A percentile compares a stretch with the other conserved stretches of the same genome.
Evolutionary conservation across 2,113 vertebrate species (phyloP).

Genomic region (Entomyzon cyanotis): DNA sequence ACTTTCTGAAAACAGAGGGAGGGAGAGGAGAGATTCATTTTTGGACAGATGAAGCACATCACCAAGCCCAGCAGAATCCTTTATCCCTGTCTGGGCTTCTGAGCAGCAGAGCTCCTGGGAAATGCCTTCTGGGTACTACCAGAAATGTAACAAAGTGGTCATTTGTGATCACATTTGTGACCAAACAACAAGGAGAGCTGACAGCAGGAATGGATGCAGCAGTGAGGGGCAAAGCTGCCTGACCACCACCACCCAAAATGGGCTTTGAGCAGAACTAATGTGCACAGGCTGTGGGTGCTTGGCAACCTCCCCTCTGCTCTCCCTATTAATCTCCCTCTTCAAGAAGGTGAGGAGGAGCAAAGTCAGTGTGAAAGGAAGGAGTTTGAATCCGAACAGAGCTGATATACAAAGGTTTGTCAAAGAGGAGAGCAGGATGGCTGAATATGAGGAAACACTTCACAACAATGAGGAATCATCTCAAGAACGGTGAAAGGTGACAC

Average conservation of each 20-base stretch:
- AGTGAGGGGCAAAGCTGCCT: background rate
- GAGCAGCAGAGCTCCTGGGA: background rate
- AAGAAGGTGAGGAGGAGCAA: background rate
- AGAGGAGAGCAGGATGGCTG: background rate
- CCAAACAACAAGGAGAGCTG: background rate
- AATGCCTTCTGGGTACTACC: background rate
- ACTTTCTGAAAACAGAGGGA: background rate
- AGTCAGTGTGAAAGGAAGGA: background rate
- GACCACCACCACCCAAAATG: background rate
- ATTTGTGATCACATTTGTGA: background rate
- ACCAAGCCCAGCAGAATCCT: background rate
- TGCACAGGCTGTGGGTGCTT: background rate
- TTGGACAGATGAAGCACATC: background rate
- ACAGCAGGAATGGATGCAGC: background rate
- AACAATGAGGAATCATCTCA: background rate
- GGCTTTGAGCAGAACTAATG: constrained; percentile 2
- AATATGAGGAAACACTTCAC: background rate
- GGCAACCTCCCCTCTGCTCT: background rate
- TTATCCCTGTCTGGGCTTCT: background rate
- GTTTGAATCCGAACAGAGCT: background rate
- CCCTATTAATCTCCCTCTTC: background rate
- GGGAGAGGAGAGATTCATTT: background rate
- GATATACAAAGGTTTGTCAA: background rate
- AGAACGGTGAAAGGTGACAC: background rate
- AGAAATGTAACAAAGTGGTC: background rate